Base-by-base conservation (phyloP, 2,113 vertebrate genomes). In the Caranx melampygus region DNA sequence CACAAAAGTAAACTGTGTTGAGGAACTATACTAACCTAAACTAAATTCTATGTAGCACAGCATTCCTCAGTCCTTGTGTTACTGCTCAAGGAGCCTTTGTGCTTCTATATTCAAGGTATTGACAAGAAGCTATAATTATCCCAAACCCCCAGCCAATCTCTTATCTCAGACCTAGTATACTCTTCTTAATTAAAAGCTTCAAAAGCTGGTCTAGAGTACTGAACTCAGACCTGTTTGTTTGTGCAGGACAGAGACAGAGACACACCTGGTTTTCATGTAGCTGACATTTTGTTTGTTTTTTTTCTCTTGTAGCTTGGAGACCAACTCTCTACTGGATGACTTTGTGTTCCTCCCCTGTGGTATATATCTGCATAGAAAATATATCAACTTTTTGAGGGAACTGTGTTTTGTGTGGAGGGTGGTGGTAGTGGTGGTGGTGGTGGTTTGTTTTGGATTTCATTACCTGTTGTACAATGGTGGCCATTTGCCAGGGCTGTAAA, bases 311-410 rank as follows among this genome's bases (percentile, higher is more conserved):
- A 94, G 93, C 71, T n/a, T 63, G 20, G 91, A 92, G 45, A 82
- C 66, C 2, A 92, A 93, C 35, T 84, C 71, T 55, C 20, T 91
- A 0, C 40, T 81, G 13, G 92, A 90, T 0, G 94, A 94, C 82
- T 94, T 85, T 84, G 92, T 92, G 26, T 67, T 93, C 40, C 79
- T 94, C 2, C 75, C 80, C 21, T 51, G 62, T 20, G 91, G 94
- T 95, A 83, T 0, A 79, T 71, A 59, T 26, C 26, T 26, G 26
- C 26, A 26, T 15, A 18, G 3, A 72, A 51, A 68, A 52, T 35
- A 47, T n/a, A 37, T 13, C 4, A 51, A 8, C 0, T 37, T 21
- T 7, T 80, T 18, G 16, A 15, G 10, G 51, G 51, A 44, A 33
- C 4, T 69, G 47, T 51, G 18, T 57, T 20, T 71, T 51, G 34